phyloP scores from a whole-genome alignment of 2,888 invertebrate species.

The Spodoptera picta region DNA sequence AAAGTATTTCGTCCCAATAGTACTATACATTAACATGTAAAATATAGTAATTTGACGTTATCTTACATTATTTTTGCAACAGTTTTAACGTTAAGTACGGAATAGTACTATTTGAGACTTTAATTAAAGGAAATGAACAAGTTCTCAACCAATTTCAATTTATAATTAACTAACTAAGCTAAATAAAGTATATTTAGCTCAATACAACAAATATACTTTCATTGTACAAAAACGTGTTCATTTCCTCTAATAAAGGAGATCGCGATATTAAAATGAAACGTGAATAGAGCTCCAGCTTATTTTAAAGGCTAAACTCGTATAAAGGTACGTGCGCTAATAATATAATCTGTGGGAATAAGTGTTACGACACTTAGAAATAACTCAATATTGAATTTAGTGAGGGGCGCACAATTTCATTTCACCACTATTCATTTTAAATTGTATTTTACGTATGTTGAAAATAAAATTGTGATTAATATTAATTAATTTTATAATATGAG shows the following conservation, averaged over 20 bases:
- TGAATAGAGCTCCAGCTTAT: constrained; percentile 49
- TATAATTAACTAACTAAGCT: too few relatives aligned
- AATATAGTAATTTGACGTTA: neutral
- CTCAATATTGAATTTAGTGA: constrained; percentile 50
- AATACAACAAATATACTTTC: too few relatives aligned
- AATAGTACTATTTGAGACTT: constrained; percentile 52
- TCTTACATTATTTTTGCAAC: neutral
- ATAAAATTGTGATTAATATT: too few relatives aligned
- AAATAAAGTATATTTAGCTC: too few relatives aligned
- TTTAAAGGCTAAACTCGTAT: constrained; percentile 46
- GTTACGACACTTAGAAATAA: constrained; percentile 58
- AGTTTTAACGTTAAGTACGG: neutral
- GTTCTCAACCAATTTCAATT: neutral
- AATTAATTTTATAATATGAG: neutral
- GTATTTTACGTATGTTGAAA: too few relatives aligned
- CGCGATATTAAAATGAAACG: constrained; percentile 50
- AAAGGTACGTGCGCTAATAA: constrained; percentile 55
- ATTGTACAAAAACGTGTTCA: constrained; percentile 4
- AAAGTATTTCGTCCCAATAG: constrained; percentile 33
- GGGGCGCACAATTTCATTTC: constrained; percentile 42
- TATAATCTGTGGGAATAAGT: constrained; percentile 55
- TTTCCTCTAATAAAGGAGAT: constrained; percentile 39
- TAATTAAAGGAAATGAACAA: constrained; percentile 42
- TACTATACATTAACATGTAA: constrained; percentile 30
- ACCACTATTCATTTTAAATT: too few relatives aligned